Conservation (phyloP, 2,888 invertebrate genomes). For the Chrysodeixis includens region DNA sequence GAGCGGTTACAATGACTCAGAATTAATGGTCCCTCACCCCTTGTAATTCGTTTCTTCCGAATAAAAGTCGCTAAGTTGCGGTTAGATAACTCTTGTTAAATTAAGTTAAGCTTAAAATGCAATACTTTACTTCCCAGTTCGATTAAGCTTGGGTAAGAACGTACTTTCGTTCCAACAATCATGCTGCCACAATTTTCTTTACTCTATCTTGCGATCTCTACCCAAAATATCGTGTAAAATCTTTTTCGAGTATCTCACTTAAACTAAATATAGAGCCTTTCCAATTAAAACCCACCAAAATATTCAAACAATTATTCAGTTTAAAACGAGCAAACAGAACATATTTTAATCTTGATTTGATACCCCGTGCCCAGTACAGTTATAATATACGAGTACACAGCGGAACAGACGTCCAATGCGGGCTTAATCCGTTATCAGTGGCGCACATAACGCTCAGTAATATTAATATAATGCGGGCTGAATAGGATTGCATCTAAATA, state of each 20-base stretch:
- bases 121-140: conserved; percentile 15
- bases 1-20: conserved; percentile 60
- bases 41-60: conserved; percentile 62
- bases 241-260: too few relatives aligned
- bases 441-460: conserved; percentile 33
- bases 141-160: too few relatives aligned
- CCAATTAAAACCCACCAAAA: not conserved
- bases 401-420: conserved; percentile 43
- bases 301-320: conserved; percentile 19
- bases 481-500: conserved; percentile 24
- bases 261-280: too few relatives aligned
- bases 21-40: conserved; percentile 68
- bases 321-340: conserved; percentile 34
- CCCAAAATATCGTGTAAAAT: too few relatives aligned
- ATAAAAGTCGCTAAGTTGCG: conserved; percentile 54
- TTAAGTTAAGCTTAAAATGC: conserved; percentile 22
- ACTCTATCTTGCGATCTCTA: too few relatives aligned
- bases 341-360: conserved; percentile 26
- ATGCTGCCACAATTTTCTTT: too few relatives aligned
- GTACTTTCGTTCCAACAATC: too few relatives aligned
- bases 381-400: conserved; percentile 33
- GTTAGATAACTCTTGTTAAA: conserved; percentile 27
- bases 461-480: conserved; percentile 41
- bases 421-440: conserved; percentile 57
- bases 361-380: conserved; percentile 17